Base-by-base conservation (phyloP, 1,140 invertebrate genomes). In the Mercenaria mercenaria region DNA sequence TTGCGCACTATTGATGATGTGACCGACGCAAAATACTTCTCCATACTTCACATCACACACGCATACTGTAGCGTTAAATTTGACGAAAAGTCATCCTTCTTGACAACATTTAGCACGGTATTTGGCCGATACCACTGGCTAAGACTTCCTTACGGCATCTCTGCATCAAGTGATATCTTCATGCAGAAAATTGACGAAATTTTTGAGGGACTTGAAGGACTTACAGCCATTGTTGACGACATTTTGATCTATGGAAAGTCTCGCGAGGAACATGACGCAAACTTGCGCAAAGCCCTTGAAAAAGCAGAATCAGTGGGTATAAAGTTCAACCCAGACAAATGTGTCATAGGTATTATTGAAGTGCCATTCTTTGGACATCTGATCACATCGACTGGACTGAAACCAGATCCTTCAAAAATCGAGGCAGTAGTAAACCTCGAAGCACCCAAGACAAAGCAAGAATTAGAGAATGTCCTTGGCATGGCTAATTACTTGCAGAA, bases 401-500 rank as follows among this genome's bases (percentile, higher is more conserved):
- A 91, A 56, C 91, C 94, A 0, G 94, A 96, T 90, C 95, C 95
- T 0, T 92, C 93, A 15, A 96, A 96, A 84, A 84, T 96, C 20
- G 50, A 86, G n/a, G 94, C 96, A 2, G 95, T 97, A 13, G 18
- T 93, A 29, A 89, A 96, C 6, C 94, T 95, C 77, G 92, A 95
- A 11, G 82, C 52, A 18, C 96, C 96, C 37, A 91, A 50, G 10
- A 94, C 91, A 50, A 50, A 93, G 34, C 94, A 83, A 34, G 93
- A 96, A 76, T 64, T 96, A 29, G 92, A 92, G 88, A 82, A 90
- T 50, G 93, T 96, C 92, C 61, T 96, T 74, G 96, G 96, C 0
- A 91, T 96, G 88, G 91, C 94, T n/a, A 95, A 95, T 39, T 97
- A 96, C 91, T 96, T 50, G n/a, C 88, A 1, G 94, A 92, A 87